Conservation (phyloP, 2,888 invertebrate species). For the Chrysodeixis includens region DNA sequence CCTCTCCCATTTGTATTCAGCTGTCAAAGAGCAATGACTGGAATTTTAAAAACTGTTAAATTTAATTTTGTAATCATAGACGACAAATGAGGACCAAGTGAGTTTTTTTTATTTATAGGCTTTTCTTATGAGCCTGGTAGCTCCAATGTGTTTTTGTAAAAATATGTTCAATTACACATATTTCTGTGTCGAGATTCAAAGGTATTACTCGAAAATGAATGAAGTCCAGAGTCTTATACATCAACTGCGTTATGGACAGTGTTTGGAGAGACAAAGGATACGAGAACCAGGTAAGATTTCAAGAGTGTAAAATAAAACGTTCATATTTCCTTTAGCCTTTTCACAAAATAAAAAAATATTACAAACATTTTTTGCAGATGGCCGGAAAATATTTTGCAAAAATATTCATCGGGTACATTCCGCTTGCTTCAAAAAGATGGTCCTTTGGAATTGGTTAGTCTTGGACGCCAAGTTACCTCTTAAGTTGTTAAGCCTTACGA, state of each 20-base stretch:
- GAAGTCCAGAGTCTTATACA: not conserved
- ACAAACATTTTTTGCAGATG: constrained; percentile 34
- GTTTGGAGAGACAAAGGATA: not conserved
- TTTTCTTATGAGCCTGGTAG: not conserved
- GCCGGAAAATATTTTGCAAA: not conserved
- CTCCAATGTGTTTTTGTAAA: not conserved
- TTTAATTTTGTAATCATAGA: no score
- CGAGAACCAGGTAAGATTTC: not conserved
- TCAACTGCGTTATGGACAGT: not conserved
- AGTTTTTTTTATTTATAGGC: constrained; percentile 8
- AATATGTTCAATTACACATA: not conserved
- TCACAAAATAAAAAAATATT: no score
- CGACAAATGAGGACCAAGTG: no score
- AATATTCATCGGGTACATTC: constrained; percentile 18
- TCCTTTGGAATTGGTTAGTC: no score
- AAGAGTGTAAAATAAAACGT: no score
- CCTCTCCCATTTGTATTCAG: no score
- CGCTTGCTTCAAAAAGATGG: not conserved
- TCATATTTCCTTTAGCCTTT: no score
- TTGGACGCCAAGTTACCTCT: not conserved
- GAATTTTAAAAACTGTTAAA: no score
- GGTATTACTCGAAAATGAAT: constrained; percentile 18
- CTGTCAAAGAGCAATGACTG: no score
- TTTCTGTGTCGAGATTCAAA: constrained; percentile 23
- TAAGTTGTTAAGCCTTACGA: not conserved